Evolutionary conservation across 2,888 invertebrate genomes (phyloP), one percentile per base, ranked within the genome.

Genomic region (Acronicta psi): DNA sequence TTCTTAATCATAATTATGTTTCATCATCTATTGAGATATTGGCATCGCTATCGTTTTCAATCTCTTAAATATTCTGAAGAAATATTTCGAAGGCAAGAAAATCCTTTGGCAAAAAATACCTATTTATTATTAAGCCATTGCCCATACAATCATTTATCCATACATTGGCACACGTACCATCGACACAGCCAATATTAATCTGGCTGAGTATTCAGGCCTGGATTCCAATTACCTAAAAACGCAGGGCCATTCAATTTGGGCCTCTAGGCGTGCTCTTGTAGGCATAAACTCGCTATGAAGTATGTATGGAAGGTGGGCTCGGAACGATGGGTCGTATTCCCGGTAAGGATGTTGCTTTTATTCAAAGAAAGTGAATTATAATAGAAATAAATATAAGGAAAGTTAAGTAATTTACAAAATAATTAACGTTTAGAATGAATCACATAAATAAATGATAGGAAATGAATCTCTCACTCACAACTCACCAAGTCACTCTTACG

Each of bases 151-250:
- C 70, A 73, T 66, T 72, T 58, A 58, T 17, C 53, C 63, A 43
- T 49, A 67, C 61, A 63, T 56, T 31, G 59, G 46, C 42, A 20
- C 65, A 63, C 69, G 65, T 60, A 59, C 57, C 52, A 59, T 54
- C 37, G 18, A 54, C 47, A 68, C 45, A 73, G 72, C 68, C 76
- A 72, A 77, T 77, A 80, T 76, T 79, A 80, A 80, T 81, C 77
- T 75, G 55, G 55, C 75, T 57, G 71, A 76, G 77, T 76, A 76
- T 76, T 71, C 75, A 70, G 73, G 46, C 60, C 52, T 53, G 68
- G 69, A 68, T 78, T 80, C 73, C 86, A 86, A 86, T 86, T 84
- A 85, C 82, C 81, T 86, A 81, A 86, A 86, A 86, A 85, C 81
- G 82, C 62, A 68, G 65, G 69, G 72, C 82, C 80, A 85, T 86